A percentile compares a stretch with the other conserved stretches of the same genome.
These are phyloP conservation scores for Acanthis flammea DNA, from an alignment of 2,797 vertebrate species.

Conservation along the genomic window DNA sequence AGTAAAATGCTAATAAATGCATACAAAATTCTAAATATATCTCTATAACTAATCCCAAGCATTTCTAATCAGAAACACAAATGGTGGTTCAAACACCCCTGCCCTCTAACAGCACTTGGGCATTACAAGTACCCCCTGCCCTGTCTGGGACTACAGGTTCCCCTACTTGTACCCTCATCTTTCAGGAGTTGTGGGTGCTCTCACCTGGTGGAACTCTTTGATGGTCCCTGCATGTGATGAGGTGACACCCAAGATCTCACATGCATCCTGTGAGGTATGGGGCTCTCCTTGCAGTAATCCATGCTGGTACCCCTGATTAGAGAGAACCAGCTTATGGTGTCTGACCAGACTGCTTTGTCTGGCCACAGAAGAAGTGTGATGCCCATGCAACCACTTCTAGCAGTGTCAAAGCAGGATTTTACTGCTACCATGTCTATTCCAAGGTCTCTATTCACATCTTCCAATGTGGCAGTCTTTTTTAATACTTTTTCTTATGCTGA, in stretches of 20 bases:
- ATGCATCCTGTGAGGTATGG: rapidly evolving
- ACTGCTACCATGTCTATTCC: not conserved
- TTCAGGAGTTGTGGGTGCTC: not conserved
- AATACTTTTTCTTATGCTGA: not conserved
- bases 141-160: not conserved
- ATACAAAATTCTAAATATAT: not conserved
- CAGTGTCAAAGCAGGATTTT: not conserved
- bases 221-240: not conserved
- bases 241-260: rapidly evolving
- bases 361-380: not conserved
- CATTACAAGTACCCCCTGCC: not conserved
- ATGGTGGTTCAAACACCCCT: not conserved
- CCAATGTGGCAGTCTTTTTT: not conserved
- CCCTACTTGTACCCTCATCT: not conserved
- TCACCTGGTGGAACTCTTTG: not conserved
- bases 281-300: not conserved
- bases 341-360: not conserved
- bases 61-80: not conserved
- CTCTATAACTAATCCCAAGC: not conserved
- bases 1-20: not conserved
- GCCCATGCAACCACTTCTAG: not conserved
- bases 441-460: not conserved
- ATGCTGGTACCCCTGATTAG: not conserved
- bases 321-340: not conserved
- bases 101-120: not conserved